A percentile compares a stretch with the other conserved stretches of the same genome.
Evolutionary conservation across 2,797 vertebrate genomes (phyloP).

Genomic region (Cephalopachus bancanus): DNA sequence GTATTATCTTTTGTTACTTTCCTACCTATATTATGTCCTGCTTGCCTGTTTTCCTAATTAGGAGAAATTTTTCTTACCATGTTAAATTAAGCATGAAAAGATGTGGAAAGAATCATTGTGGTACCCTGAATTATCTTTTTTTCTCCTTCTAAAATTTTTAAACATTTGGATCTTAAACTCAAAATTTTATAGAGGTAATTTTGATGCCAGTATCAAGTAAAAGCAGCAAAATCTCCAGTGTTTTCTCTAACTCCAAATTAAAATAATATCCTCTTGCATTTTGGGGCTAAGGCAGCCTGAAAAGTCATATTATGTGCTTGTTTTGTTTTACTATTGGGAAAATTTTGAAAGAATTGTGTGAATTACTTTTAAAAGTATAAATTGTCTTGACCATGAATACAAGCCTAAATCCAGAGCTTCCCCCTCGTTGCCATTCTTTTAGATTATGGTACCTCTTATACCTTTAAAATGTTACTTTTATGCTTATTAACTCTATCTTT

Average conservation of each 20-base stretch:
- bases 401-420: not conserved
- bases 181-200: constrained; percentile 1
- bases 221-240: constrained; percentile 27
- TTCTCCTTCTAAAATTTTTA: not conserved
- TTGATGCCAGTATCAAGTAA: constrained; percentile 15
- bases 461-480: not conserved
- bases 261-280: constrained; percentile 55
- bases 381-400: constrained; percentile 21
- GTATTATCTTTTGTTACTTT: not conserved
- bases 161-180: constrained; percentile 11
- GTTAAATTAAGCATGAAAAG: not conserved
- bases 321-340: constrained; percentile 48
- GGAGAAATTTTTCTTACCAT: not conserved
- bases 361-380: constrained; percentile 46
- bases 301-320: not conserved
- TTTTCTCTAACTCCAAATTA: constrained; percentile 27
- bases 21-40: not conserved
- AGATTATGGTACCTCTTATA: not conserved
- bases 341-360: constrained; percentile 28
- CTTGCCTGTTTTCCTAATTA: constrained; percentile 3
- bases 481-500: not conserved
- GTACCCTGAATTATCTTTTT: not conserved
- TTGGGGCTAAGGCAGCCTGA: not conserved
- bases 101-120: constrained; percentile 39
- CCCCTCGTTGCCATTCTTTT: not conserved